A percentile compares a stretch with the other conserved stretches of the same genome.
Evolutionary conservation across 2,113 vertebrate species (phyloP).

Genomic region (Tamias sibiricus): DNA sequence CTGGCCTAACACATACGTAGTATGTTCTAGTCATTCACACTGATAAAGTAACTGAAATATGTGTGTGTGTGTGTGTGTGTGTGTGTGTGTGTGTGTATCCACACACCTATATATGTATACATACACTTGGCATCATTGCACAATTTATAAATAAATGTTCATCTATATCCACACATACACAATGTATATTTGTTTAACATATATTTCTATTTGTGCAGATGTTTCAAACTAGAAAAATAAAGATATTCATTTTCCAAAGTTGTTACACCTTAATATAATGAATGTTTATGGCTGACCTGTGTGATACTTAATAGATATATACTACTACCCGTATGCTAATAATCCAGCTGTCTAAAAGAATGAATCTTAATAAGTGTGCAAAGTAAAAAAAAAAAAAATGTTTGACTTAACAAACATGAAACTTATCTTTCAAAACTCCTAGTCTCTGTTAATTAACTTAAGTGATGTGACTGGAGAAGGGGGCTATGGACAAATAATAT

Average conservation of each 20-base stretch:
- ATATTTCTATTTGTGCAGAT: background rate
- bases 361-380: background rate
- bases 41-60: background rate
- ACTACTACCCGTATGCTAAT: background rate
- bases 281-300: background rate
- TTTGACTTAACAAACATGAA: conserved; percentile 16
- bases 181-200: background rate
- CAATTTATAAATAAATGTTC: background rate
- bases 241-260: background rate
- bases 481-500: background rate
- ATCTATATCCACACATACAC: background rate
- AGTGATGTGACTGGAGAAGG: accelerated
- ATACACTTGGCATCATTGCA: background rate
- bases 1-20: background rate
- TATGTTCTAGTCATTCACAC: background rate
- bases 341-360: background rate
- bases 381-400: background rate
- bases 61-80: background rate
- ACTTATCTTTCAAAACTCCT: background rate
- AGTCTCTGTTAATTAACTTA: background rate
- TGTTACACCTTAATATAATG: background rate
- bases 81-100: too few species aligned
- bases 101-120: background rate
- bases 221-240: conserved; percentile 15
- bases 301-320: background rate